Evolutionary conservation across 2,888 invertebrate species (phyloP).

Genomic region (Ennomos quercinarius): DNA sequence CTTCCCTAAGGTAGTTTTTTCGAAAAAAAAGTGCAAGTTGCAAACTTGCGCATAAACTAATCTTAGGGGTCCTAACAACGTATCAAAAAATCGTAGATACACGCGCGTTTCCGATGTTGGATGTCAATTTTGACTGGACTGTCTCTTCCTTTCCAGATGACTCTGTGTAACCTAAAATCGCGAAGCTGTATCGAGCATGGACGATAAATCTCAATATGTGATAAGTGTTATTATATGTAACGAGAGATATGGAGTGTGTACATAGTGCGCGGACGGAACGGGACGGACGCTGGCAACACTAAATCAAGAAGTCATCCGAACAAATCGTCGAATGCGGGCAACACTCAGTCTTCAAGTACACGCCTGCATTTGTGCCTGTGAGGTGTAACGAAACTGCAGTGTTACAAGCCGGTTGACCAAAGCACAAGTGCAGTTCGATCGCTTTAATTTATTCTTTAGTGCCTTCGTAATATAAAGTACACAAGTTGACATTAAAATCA

Average conservation of each 20-base stretch:
- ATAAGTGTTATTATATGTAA: slow-evolving; percentile 78
- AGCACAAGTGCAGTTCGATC: neutral
- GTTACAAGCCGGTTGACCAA: slow-evolving; percentile 11
- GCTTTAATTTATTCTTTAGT: slow-evolving; percentile 14
- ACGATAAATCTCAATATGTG: slow-evolving; percentile 82
- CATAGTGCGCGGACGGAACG: slow-evolving; percentile 48
- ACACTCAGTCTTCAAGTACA: slow-evolving; percentile 16
- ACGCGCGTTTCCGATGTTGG: no score
- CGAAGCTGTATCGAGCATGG: slow-evolving; percentile 77
- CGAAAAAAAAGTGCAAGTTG: no score
- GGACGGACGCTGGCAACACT: slow-evolving; percentile 32
- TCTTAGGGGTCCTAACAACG: no score
- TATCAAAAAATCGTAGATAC: no score
- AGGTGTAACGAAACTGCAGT: slow-evolving; percentile 30
- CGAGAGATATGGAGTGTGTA: slow-evolving; percentile 51
- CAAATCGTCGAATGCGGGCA: slow-evolving; percentile 28
- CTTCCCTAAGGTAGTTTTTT: no score
- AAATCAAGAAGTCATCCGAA: slow-evolving; percentile 33
- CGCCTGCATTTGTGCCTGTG: slow-evolving; percentile 26
- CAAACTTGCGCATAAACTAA: no score
- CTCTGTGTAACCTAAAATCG: slow-evolving; percentile 74
- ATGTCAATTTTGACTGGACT: no score
- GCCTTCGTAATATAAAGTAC: slow-evolving; percentile 25
- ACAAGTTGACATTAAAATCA: slow-evolving; percentile 27
- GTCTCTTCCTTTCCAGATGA: slow-evolving; percentile 72